A percentile compares a stretch with the other conserved stretches of the same genome.
phyloP scores from a whole-genome alignment of 2,888 invertebrate species.

The Acleris laterana region DNA sequence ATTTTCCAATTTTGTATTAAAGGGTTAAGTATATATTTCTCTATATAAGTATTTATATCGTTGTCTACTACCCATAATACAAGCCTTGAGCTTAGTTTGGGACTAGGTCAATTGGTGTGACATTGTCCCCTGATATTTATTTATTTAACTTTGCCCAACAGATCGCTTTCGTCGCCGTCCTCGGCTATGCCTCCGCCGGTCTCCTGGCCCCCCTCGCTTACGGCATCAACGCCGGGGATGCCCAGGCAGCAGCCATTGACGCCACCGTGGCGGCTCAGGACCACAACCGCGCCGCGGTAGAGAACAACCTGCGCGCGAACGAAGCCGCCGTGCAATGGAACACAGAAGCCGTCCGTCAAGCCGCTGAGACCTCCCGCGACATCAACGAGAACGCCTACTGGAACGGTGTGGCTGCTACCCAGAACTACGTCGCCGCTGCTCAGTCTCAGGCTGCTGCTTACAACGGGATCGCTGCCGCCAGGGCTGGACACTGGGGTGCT shows the following conservation, averaged over 20 bases:
- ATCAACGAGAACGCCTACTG: constrained; percentile 77
- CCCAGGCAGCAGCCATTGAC: constrained; percentile 77
- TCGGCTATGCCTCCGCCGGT: constrained; percentile 79
- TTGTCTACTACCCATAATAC: too few relatives aligned
- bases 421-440: constrained; percentile 75
- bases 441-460: constrained; percentile 75
- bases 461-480: constrained; percentile 60
- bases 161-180: constrained; percentile 77
- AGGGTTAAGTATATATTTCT: too few relatives aligned
- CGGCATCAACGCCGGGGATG: constrained; percentile 74
- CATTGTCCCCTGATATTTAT: too few relatives aligned
- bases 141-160: constrained; percentile 45
- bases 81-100: too few relatives aligned
- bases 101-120: too few relatives aligned
- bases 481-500: constrained; percentile 49
- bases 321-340: constrained; percentile 71
- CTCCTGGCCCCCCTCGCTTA: constrained; percentile 62
- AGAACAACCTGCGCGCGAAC: constrained; percentile 67
- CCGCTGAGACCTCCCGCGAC: constrained; percentile 69
- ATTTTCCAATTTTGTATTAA: too few relatives aligned
- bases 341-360: constrained; percentile 67
- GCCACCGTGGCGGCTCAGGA: constrained; percentile 71
- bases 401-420: constrained; percentile 71
- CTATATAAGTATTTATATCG: too few relatives aligned
- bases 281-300: constrained; percentile 65